These are phyloP conservation scores for Cromileptes altivelis DNA, from an alignment of 2,113 vertebrate genomes.

Conservation along the genomic window DNA sequence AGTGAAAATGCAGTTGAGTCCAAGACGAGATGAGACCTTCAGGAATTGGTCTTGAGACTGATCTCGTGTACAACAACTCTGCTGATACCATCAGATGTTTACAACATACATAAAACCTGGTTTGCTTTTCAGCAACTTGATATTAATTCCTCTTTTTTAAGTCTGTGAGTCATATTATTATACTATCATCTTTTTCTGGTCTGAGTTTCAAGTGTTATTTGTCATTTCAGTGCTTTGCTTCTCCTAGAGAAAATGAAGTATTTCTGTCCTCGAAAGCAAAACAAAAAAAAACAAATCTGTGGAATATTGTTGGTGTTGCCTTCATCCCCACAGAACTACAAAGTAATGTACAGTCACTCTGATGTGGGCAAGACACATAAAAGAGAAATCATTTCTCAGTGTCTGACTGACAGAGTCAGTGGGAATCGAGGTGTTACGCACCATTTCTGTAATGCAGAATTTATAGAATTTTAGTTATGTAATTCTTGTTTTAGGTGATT, in stretches of 20 bases:
- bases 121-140: not conserved
- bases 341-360: not conserved
- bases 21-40: too few relatives aligned
- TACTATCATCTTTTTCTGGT: not conserved
- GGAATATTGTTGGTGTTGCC: not conserved
- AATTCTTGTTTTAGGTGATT: not conserved
- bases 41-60: too few relatives aligned
- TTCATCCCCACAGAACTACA: not conserved
- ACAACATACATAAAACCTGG: not conserved
- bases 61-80: too few relatives aligned
- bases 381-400: not conserved
- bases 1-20: too few relatives aligned
- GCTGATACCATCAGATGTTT: not conserved
- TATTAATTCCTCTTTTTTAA: not conserved
- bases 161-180: not conserved
- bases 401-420: not conserved
- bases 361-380: constrained; percentile 7
- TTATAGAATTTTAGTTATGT: not conserved
- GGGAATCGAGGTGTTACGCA: not conserved
- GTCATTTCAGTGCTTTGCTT: not conserved
- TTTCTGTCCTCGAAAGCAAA: not conserved
- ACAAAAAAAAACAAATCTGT: not conserved
- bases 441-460: not conserved
- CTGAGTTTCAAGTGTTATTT: not conserved
- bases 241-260: not conserved